Base-by-base conservation (phyloP, 37 sponge, comb jelly and placozoan species). In the Beroe ovata region DNA sequence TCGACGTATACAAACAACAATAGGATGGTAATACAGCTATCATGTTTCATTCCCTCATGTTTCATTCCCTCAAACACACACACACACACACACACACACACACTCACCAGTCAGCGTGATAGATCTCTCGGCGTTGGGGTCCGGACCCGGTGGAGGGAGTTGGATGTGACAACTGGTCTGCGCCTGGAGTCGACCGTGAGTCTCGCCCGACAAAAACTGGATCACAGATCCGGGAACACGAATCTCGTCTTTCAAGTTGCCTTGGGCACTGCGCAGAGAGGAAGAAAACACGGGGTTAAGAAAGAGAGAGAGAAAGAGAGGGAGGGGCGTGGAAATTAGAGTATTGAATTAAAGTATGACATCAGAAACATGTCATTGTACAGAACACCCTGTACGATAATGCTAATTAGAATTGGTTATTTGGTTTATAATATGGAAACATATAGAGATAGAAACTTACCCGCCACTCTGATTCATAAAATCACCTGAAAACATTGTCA, bases 81-180 rank as follows among this genome's bases (percentile, higher is more conserved):
- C n/a, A n/a, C n/a, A n/a, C n/a, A n/a, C n/a, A n/a, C n/a, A n/a
- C n/a, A n/a, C n/a, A n/a, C 54, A 16, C 54, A 47, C 54, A 6
- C 54, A 77, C 54, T 39, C 8, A 77, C 84, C 84, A 42, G 84
- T 42, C 18, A 77, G 22, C 6, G 84, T 77, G 54, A 77, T 77
- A 19, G 84, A 77, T 77, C 84, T 30, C 38, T 77, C 84, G n/a
- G 84, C 84, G 38, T 33, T 77, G 28, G 84, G 84, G 54, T 77
- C 84, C 6, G 84, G 84, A 14, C 84, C 84, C 1, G 54, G 26
- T 42, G 84, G 84, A 25, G 84, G 84, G 16, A 77, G 26, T 35
- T 77, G 84, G 28, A 77, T 21, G 84, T 77, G 84, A 40, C 84
- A 77, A 1, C 84, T 35, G 42, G 84, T 77, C 26, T 39, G 54